Evolutionary conservation across 2,113 vertebrate species (phyloP), one percentile per base, ranked within the genome.

Genomic region (Centrocercus urophasianus): DNA sequence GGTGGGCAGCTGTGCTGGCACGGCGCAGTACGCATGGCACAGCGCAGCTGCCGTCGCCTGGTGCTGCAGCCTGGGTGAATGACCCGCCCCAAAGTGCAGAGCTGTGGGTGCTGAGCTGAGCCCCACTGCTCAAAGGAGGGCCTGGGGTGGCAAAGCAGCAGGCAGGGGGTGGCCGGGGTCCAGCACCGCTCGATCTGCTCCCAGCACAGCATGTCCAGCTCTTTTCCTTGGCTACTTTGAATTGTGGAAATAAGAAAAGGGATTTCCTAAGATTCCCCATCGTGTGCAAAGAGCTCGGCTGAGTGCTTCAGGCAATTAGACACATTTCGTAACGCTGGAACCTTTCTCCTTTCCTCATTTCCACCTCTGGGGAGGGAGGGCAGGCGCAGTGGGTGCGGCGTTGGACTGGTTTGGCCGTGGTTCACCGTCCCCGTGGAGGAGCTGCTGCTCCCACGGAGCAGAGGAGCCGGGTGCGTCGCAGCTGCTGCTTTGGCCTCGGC

Each of bases 11-110:
- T 11, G 89, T 48, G 7, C 86, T 95, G 92, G 96, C 96, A 93
- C 61, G 4, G 75, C 28, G 1, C 9, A 47, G 87, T 70, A n/a
- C 7, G 56, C 56, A 13, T 11, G 18, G 56, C 54, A 57, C 54
- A 30, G 54, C 1, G 17, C 30, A 57, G 54, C 54, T 57, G 54
- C 54, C 10, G 3, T 17, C 18, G 52, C 84, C 8, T 89, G 65
- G 96, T 96, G 94, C 94, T 96, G 93, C 83, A 97, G 90, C 96
- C 97, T 56, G 94, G 94, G 85, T 97, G 96, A 95, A 93, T 78
- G 78, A 24, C 86, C 21, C 52, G 52, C 84, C 63, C 8, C 89
- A 77, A 16, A 63, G 92, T 59, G 52, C 67, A 57, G 81, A 67
- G 93, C 73, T 80, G 69, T 42, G 27, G 65, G 94, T 40, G 21